Evolutionary conservation across 2,888 invertebrate genomes (phyloP), one percentile per base, ranked within the genome.

Genomic region (Andrena minutula): DNA sequence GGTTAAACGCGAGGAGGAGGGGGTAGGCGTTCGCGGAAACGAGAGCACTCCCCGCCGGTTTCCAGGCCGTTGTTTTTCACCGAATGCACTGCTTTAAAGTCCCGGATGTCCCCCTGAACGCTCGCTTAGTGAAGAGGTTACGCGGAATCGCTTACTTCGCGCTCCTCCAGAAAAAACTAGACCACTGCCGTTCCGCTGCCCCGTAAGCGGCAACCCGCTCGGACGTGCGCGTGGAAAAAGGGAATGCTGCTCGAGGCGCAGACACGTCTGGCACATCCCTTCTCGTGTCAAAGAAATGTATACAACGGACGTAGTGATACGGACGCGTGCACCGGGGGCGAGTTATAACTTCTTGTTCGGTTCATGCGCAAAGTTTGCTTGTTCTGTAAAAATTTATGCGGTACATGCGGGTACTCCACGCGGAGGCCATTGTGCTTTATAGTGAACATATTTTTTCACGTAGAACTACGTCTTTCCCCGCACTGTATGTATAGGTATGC

Each of bases 21-120:
- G 35, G 35, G 16, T 8, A 41, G 41, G 41, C 1, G 41, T 32
- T 53, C 66, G 32, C 51, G 66, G 32, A 66, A 51, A 30, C 66
- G 12, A 20, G 66, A 16, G n/a, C 26, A 53, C 53, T 56, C 23
- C 30, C 20, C n/a, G 66, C 49, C 51, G 32, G 66, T 32, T 53
- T 63, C 20, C 66, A 66, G 41, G 49, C 51, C 66, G 66, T 26
- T 30, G 60, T 66, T 30, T 66, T 28, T 68, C 66, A 51, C 49
- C 66, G 51, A 68, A 35, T 23, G 66, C 53, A 12, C 66, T 30
- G 32, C 51, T 32, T 53, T 51, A 16, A 51, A 10, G 58, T 26
- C 28, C 28, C 28, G 28, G 28, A 61, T 35, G 32, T 61, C 61
- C 30, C 8, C 61, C 20, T 35, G 32, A 61, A 61, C 30, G 35